Evolutionary conservation across 2,888 invertebrate genomes (phyloP), one percentile per base, ranked within the genome.

Genomic region (Thymelicus sylvestris): DNA sequence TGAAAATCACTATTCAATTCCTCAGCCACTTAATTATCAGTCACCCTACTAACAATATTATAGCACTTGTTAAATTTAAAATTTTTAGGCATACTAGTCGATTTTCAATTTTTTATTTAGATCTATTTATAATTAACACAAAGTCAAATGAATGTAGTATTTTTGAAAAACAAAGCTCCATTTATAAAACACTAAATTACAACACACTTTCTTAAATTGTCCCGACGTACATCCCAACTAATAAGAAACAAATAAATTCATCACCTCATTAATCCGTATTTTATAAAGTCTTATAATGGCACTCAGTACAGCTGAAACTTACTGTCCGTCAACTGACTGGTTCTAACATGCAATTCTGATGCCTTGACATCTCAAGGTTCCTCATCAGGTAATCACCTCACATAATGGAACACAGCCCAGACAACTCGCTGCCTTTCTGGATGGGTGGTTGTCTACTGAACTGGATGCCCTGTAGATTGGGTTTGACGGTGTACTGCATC

Each of bases 321-420:
- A 7, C 50, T n/a, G 8, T 52, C 50, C 8, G n/a, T 41, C 41
- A 8, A 41, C 8, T 41, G 7, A 41, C 8, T 8, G 41, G 41
- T 44, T 44, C 8, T 44, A 44, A 44, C 44, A 44, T 31, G 12
- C 12, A 44, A 44, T 44, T 44, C 31, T 31, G 31, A 31, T 31
- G 31, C 31, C 31, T 31, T 31, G 31, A 31, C 0, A 31, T 31
- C 31, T 10, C 10, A 8, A 41, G 12, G 44, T 44, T 44, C 10
- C 8, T 44, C 44, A 44, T 44, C 12, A 44, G 12, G 44, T 44
- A 44, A 31, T 44, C 44, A 61, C 6, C n/a, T 44, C 88, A 97
- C 97, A 97, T 97, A 79, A 98, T 97, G 66, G 97, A 96, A 92
- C 98, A 98, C 78, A 98, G 93, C 44, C 97, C 98, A 0, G 98